Base-by-base conservation (phyloP, 1,140 invertebrate species). In the Proctacanthus coquilletti region DNA sequence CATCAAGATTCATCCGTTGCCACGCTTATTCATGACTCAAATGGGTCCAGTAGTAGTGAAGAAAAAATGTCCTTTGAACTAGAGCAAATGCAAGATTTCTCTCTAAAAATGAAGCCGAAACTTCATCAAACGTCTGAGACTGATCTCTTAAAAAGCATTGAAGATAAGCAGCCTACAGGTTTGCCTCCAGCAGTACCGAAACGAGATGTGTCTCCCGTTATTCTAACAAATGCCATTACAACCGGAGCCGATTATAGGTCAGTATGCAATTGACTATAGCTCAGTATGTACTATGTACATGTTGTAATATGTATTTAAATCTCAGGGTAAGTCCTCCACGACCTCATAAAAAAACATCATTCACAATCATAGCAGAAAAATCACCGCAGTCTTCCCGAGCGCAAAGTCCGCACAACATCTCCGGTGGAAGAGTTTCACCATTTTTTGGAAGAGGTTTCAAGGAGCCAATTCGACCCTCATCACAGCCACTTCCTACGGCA, bases 311-410 rank as follows among this genome's bases (percentile, higher is more conserved):
- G n/a, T 32, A 10, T 11, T 32, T 27, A 34, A 36, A 18, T 31
- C 38, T 5, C 20, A 65, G 62, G 44, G 55, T 64, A 18, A 59
- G 59, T 3, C 56, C 59, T 21, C 42, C 58, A 8, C 49, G 60
- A 25, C 42, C 61, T 18, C 55, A 61, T 37, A 65, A 64, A 39
- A 64, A 66, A 46, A 55, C 62, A 39, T 50, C 65, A 14, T 76
- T 77, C 48, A 70, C 74, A 21, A 75, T 77, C 37, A 60, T 77
- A 29, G 66, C 70, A 4, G 66, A 73, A 6, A 54, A 57, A 14
- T 56, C 60, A 18, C 59, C 56, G 17, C 61, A 50, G 19, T 47
- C 52, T 6, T 49, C 49, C 41, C 52, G 35, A 42, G 48, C 42
- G 14, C 53, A 60, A 27, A 63, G 62, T 43, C 63, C 45, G 43